These are phyloP conservation scores for Tonatia bakeri DNA, from an alignment of 2,113 vertebrate genomes.

Conservation along the genomic window DNA sequence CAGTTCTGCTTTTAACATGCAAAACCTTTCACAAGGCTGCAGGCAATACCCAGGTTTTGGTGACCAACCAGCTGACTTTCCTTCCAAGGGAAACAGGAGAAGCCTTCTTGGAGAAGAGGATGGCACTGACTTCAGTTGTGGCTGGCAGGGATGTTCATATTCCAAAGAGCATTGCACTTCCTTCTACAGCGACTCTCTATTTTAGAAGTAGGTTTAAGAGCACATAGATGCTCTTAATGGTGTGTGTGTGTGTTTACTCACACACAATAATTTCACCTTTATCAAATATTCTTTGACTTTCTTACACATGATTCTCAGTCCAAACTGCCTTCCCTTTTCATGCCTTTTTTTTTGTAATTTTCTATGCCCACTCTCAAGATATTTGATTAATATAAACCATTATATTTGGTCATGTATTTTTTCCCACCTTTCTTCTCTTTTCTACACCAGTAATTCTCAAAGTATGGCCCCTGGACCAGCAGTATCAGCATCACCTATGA, in stretches of 20 bases:
- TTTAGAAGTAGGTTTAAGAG: slow-evolving; percentile 17
- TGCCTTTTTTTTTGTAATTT: background rate
- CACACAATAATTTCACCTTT: slow-evolving; percentile 7
- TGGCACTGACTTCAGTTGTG: background rate
- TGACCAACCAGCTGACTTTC: slow-evolving; percentile 48
- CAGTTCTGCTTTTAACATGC: slow-evolving; percentile 45
- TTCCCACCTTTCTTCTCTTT: background rate
- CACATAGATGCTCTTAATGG: background rate
- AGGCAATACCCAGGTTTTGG: slow-evolving; percentile 62
- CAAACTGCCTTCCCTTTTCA: background rate
- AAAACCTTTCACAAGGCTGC: slow-evolving; percentile 57
- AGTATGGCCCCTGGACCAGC: background rate
- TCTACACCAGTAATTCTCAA: background rate
- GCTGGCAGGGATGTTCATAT: background rate
- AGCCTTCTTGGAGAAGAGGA: slow-evolving; percentile 45
- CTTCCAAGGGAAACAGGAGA: slow-evolving; percentile 68
- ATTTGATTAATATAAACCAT: background rate
- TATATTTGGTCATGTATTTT: background rate
- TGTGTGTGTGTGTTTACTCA: slow-evolving; percentile 15
- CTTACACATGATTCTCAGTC: background rate
- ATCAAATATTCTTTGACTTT: background rate
- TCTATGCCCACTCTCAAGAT: background rate
- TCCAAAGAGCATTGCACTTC: background rate
- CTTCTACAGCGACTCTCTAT: background rate
- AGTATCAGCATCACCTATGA: background rate